Evolutionary conservation across 1,140 invertebrate species (phyloP), one percentile per base, ranked within the genome.

Genomic region (Dinothrombium tinctorium): DNA sequence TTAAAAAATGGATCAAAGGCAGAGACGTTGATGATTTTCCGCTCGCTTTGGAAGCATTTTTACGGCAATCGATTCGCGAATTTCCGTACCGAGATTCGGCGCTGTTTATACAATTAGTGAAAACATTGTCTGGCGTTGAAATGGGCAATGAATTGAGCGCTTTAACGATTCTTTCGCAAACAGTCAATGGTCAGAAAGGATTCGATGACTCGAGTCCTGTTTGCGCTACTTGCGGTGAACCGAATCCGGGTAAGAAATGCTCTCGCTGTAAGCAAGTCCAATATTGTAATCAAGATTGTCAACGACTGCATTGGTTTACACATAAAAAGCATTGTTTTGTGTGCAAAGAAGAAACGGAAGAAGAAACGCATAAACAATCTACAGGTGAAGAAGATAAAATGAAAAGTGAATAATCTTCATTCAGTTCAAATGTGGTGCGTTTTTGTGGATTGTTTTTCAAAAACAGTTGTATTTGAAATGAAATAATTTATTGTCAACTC

Each of bases 211-310:
- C 73, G 31, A 59, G 65, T 7, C 63, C 69, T 22, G 68, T 69
- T 39, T 98, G 90, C 59, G 67, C 69, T 22, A 80, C 84, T 1
- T 98, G 90, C 59, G 75, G 77, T 1, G 75, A 87, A 52, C 73
- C 82, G 42, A 76, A 78, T 49, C 77, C 81, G 6, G 65, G 69
- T 7, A 92, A 89, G 54, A 84, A 86, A 57, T 96, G 90, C 59
- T 76, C 81, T n/a, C 80, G 79, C 54, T 96, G 89, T 59, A 89
- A 89, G 67, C 69, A 70, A 41, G 80, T 84, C 11, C 70, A 77
- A 49, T 98, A 98, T 56, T 98, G 92, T 61, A 76, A 89, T 56
- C 66, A 78, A 47, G 72, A 76, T 50, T 98, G 92, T 58, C 90
- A 96, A 58, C 72, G 81, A 49, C 59, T 92, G 6, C 87, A 96